Base-by-base conservation (phyloP, 2,888 invertebrate species). In the Ellobium chinense region DNA sequence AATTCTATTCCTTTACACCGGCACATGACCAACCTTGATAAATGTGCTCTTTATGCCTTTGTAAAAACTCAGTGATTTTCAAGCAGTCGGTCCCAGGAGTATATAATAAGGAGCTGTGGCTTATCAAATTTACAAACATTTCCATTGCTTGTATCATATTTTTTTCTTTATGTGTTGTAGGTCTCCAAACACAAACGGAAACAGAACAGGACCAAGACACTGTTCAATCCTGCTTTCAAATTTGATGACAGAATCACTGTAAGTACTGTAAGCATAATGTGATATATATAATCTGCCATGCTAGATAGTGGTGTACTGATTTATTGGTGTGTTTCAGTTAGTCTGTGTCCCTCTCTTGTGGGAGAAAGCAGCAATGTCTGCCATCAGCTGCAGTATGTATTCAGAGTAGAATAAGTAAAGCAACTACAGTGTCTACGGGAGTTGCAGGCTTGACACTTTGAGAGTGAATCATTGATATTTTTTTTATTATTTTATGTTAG, bases 121-220 rank as follows among this genome's bases (percentile, higher is more conserved):
- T n/a, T n/a, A n/a, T n/a, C n/a, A n/a, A n/a, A n/a, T n/a, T n/a
- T n/a, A n/a, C n/a, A n/a, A n/a, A n/a, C n/a, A n/a, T n/a, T n/a
- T n/a, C n/a, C n/a, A 27, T 65, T 65, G 21, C n/a, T 37, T 37
- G 37, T 21, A 34, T 46, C 36, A 21, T 18, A 54, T 70, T 9
- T 29, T 70, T 54, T 27, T 29, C 9, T 56, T 54, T 70, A 29
- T 12, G 24, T 54, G 56, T 7, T 37, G 0, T 46, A 78, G 78
- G 78, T 78, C 2, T 78, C 78, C 54, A 72, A 72, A 63, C 58
- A 78, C 29, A 70, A 78, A 21, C 31, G 65, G 21, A 78, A 72
- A 27, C 34, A 62, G 54, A 78, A 78, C 14, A 29, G 65, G 12
- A 70, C 62, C 2, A n/a, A 34, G 54, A 63, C 56, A 7, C 21